A percentile compares a stretch with the other conserved stretches of the same genome.
Evolutionary conservation across 1,140 invertebrate species (phyloP).

Genomic region (Globodera rostochiensis): DNA sequence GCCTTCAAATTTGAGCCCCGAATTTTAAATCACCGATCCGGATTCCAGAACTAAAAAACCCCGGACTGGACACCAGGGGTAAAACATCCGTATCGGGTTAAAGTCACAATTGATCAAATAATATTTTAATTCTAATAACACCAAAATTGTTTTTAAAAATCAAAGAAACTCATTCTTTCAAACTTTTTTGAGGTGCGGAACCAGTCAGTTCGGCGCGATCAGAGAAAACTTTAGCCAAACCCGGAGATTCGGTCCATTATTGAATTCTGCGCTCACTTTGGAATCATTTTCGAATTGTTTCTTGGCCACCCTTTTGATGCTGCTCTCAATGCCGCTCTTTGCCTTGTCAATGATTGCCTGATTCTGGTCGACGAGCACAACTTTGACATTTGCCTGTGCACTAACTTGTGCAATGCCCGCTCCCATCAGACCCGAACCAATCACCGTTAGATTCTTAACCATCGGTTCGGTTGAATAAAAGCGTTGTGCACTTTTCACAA

Average conservation of each 20-base stretch:
- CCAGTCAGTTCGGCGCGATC: not conserved
- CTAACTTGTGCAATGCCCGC: slow-evolving; percentile 81
- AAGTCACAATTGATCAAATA: slow-evolving; percentile 5
- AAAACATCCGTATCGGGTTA: too few relatives aligned
- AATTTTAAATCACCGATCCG: too few relatives aligned
- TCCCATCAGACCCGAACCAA: slow-evolving; percentile 84
- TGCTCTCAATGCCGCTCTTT: slow-evolving; percentile 73
- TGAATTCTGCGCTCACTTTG: slow-evolving; percentile 50
- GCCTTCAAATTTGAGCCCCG: too few relatives aligned
- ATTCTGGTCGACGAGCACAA: slow-evolving; percentile 74
- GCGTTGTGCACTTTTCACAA: slow-evolving; percentile 11
- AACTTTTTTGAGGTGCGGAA: too few relatives aligned
- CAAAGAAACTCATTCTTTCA: too few relatives aligned
- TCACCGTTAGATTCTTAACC: slow-evolving; percentile 81
- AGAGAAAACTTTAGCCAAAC: slow-evolving; percentile 1
- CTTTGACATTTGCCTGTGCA: slow-evolving; percentile 42
- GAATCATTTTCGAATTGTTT: slow-evolving; percentile 75
- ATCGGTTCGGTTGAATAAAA: slow-evolving; percentile 22
- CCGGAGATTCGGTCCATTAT: not conserved
- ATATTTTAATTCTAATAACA: too few relatives aligned
- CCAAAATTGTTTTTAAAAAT: too few relatives aligned
- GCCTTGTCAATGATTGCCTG: slow-evolving; percentile 76
- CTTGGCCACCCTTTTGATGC: slow-evolving; percentile 77
- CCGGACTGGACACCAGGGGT: too few relatives aligned
- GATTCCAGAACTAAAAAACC: too few relatives aligned